Evolutionary conservation across 1,140 invertebrate species (phyloP), one percentile per base, ranked within the genome.

Genomic region (Cydia pomonella): DNA sequence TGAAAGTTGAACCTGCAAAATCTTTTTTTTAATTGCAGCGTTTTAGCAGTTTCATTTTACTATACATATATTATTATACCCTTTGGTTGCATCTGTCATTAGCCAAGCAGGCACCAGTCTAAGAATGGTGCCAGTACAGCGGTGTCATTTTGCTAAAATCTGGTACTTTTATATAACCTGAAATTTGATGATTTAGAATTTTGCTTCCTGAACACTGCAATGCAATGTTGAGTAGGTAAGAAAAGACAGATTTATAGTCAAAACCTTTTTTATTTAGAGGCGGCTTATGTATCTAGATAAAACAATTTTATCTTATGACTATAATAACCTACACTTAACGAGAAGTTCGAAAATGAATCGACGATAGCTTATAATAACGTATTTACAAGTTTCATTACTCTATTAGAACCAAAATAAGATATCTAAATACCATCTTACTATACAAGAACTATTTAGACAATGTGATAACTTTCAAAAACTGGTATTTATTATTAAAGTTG

Each of bases 201-300:
- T n/a, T n/a, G n/a, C n/a, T n/a, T n/a, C n/a, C n/a, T n/a, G n/a
- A n/a, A n/a, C n/a, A 33, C 29, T 33, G 3, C n/a, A n/a, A n/a
- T n/a, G 10, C 33, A 7, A 23, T 9, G 53, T 21, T 21, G 5
- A 23, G 53, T 1, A 41, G 38, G 13, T 1, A 44, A 50, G 16
- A n/a, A 10, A 69, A 33, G 16, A 33, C 27, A 33, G 33, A 21
- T 33, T 18, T 33, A 64, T 64, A 69, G 29, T 69, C 27, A 69
- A 69, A 33, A 50, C 47, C 64, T 33, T 69, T 66, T 69, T 69
- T 69, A 69, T 69, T 69, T 18, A 69, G 29, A 69, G 64, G 64
- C 64, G 64, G 64, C 33, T 69, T 69, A 69, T 33, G 6, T 69
- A 69, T 18, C 64, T 69, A 69, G 29, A 69, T 69, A 69, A 69